phyloP scores from a whole-genome alignment of 2,113 vertebrate species.

The Argyrosomus japonicus region DNA sequence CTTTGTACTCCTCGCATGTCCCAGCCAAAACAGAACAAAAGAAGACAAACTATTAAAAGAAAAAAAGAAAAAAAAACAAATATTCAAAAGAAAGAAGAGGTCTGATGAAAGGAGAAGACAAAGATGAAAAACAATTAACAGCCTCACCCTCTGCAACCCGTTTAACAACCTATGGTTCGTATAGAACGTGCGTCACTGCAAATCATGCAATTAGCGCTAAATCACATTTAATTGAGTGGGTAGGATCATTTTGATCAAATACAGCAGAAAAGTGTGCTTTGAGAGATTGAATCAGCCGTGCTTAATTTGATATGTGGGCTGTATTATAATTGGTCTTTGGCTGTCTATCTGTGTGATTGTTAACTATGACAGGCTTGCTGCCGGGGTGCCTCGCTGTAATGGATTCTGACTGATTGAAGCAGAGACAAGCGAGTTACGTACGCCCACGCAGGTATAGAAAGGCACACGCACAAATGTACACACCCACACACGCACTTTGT shows the following conservation, averaged over 20 bases:
- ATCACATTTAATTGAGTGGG: constrained; percentile 72
- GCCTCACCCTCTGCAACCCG: constrained; percentile 34
- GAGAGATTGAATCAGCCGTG: constrained; percentile 65
- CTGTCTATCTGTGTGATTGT: constrained; percentile 68
- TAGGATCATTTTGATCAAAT: constrained; percentile 71
- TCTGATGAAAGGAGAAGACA: constrained; percentile 40
- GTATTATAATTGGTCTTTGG: constrained; percentile 73
- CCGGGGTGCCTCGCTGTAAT: constrained; percentile 61
- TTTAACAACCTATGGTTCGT: constrained; percentile 46
- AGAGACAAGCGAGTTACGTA: constrained; percentile 52
- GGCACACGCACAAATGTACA: background rate
- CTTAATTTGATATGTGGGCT: constrained; percentile 75
- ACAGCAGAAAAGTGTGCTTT: constrained; percentile 63
- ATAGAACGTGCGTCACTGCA: constrained; percentile 46
- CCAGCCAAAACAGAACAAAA: background rate
- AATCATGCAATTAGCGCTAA: constrained; percentile 74
- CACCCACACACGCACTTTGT: constrained; percentile 8
- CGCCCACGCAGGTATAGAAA: constrained; percentile 48
- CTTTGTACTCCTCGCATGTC: background rate
- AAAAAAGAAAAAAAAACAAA: constrained; percentile 3
- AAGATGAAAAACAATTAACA: constrained; percentile 61
- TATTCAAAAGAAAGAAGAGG: background rate
- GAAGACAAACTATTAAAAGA: background rate
- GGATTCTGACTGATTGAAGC: constrained; percentile 75
- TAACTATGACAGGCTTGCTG: constrained; percentile 68